Evolutionary conservation across 2,888 invertebrate genomes (phyloP).

Genomic region (Acanthopleura granulata): DNA sequence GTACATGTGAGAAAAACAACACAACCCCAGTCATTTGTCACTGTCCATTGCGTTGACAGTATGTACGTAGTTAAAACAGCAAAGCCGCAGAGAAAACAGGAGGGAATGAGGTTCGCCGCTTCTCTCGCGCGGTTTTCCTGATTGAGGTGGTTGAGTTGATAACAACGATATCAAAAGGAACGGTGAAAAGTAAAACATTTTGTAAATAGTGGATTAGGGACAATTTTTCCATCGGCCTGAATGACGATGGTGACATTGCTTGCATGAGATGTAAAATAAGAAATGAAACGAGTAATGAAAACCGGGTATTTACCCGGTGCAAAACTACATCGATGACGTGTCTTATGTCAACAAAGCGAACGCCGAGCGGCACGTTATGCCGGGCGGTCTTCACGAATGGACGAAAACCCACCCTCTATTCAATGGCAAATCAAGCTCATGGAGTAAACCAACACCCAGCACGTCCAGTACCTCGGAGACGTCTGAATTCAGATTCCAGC

Average conservation of each 20-base stretch:
- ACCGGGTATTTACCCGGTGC: too few relatives aligned
- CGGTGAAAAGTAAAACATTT: neutral
- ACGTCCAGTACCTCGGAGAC: neutral
- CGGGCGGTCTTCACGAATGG: neutral
- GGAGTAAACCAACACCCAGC: neutral
- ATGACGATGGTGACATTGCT: neutral
- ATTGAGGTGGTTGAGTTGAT: too few relatives aligned
- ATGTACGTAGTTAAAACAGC: too few relatives aligned
- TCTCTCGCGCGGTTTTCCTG: too few relatives aligned
- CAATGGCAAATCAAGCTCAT: neutral
- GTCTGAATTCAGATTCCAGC: neutral
- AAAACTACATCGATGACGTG: neutral
- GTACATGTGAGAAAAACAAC: too few relatives aligned
- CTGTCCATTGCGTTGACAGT: too few relatives aligned
- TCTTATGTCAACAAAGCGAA: neutral
- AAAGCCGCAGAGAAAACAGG: too few relatives aligned
- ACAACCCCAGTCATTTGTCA: too few relatives aligned
- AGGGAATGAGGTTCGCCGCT: too few relatives aligned
- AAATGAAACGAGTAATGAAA: too few relatives aligned
- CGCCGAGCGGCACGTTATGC: neutral
- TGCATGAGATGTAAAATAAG: neutral
- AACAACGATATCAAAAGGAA: neutral
- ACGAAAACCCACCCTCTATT: neutral
- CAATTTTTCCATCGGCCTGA: neutral
- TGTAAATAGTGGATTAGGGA: neutral